Conservation (phyloP, 2,797 vertebrate genomes). For the Botia almorhae region DNA sequence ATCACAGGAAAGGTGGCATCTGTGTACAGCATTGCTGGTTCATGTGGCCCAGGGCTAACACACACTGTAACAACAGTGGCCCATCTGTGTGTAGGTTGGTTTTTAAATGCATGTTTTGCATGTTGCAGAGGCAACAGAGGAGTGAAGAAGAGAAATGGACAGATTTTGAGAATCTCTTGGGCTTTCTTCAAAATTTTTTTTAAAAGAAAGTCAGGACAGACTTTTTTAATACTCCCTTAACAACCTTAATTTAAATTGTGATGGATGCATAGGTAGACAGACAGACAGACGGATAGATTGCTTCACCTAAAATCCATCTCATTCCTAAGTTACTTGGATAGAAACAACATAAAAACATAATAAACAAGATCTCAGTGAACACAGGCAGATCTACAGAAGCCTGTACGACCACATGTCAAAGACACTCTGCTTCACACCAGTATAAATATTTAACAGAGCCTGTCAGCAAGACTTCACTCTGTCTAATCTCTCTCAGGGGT, state of each 20-base stretch:
- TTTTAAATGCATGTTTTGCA: conserved; percentile 46
- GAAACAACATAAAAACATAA: conserved; percentile 39
- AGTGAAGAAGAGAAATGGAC: not conserved
- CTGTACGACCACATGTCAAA: conserved; percentile 65
- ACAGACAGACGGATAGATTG: not conserved
- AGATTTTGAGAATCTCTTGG: not conserved
- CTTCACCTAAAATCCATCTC: not conserved
- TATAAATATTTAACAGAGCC: conserved; percentile 80
- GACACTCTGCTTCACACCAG: conserved; percentile 76
- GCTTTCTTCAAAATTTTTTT: too few species aligned
- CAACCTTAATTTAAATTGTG: too few species aligned
- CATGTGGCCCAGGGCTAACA: conserved; percentile 47
- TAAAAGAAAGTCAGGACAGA: too few species aligned
- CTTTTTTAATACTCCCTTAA: too few species aligned
- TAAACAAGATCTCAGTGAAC: conserved; percentile 60
- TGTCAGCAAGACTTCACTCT: conserved; percentile 67
- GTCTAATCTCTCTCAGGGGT: conserved; percentile 54
- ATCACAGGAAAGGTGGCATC: conserved; percentile 77
- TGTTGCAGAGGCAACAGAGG: conserved; percentile 24
- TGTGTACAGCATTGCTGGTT: conserved; percentile 70
- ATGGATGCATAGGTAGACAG: not conserved
- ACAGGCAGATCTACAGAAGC: conserved; percentile 66
- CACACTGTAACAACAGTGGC: conserved; percentile 66
- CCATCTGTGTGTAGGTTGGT: conserved; percentile 63
- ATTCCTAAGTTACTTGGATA: conserved; percentile 19